Conservation (phyloP, 2,797 vertebrate genomes). For the Sarcophilus harrisii region DNA sequence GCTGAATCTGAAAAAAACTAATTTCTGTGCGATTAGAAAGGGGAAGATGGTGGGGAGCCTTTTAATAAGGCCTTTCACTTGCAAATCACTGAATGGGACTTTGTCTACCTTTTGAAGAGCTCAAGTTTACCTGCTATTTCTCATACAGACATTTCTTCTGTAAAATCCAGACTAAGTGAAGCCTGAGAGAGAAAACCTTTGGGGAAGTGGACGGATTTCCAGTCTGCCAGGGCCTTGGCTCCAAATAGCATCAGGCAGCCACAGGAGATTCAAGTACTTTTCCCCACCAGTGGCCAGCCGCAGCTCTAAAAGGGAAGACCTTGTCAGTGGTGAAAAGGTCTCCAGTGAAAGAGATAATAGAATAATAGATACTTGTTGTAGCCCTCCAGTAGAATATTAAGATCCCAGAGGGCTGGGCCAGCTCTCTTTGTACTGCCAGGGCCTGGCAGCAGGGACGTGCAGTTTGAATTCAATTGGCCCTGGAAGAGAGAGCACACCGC, state of each 20-base stretch:
- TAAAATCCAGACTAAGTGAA: neutral
- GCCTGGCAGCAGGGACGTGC: neutral
- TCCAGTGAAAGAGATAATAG: neutral
- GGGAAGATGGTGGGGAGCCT: neutral
- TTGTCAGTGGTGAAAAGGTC: neutral
- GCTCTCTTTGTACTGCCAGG: neutral
- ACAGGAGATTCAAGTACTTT: neutral
- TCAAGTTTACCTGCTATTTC: constrained; percentile 4
- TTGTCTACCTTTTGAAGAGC: neutral
- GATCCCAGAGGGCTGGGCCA: neutral
- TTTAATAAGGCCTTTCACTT: neutral
- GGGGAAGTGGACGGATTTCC: neutral
- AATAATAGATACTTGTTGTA: neutral
- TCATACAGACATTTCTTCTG: neutral
- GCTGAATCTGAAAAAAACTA: neutral
- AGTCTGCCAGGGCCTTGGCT: neutral
- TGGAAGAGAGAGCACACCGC: neutral
- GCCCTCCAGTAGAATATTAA: neutral
- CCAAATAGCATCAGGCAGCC: neutral
- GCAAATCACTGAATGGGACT: neutral
- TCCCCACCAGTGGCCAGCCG: neutral
- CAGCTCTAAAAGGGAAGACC: neutral
- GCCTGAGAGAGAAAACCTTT: neutral
- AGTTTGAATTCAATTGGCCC: neutral
- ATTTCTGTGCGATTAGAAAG: neutral